A percentile compares a stretch with the other conserved stretches of the same genome.
Evolutionary conservation across 2,113 vertebrate species (phyloP).

Genomic region (Euleptes europaea): DNA sequence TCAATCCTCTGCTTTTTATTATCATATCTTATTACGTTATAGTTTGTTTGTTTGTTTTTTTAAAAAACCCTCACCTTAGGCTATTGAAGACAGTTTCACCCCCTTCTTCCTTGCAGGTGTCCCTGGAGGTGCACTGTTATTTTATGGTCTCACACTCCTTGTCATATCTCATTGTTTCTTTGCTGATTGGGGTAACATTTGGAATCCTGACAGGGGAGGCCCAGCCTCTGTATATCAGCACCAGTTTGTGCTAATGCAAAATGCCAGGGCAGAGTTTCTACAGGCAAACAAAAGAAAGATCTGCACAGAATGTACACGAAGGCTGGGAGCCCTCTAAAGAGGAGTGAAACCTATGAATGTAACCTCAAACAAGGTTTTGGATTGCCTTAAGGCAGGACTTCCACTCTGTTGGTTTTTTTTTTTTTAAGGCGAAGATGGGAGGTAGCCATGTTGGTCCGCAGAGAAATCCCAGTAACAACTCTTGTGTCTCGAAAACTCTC

Average conservation of each 20-base stretch:
- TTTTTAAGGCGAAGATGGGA: neutral
- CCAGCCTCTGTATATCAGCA: constrained; percentile 56
- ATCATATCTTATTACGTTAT: constrained; percentile 66
- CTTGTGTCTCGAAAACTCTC: too few relatives aligned
- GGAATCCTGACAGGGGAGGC: constrained; percentile 44
- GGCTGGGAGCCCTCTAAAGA: neutral
- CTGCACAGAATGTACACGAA: neutral
- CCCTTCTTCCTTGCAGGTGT: constrained; percentile 55
- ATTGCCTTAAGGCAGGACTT: neutral
- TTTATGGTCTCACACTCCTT: constrained; percentile 45
- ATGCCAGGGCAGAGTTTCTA: constrained; percentile 59
- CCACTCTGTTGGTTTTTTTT: neutral
- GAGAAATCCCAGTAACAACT: too few relatives aligned
- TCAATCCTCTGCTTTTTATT: constrained; percentile 58
- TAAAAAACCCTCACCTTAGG: constrained; percentile 57
- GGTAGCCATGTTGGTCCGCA: too few relatives aligned
- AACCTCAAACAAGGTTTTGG: neutral
- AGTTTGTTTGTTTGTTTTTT: constrained; percentile 48
- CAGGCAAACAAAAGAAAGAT: constrained; percentile 44
- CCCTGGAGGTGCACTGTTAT: constrained; percentile 34
- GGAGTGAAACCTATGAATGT: neutral
- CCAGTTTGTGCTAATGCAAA: constrained; percentile 59
- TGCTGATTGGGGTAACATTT: constrained; percentile 47
- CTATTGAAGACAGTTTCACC: constrained; percentile 57
- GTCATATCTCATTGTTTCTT: constrained; percentile 37